phyloP scores from a whole-genome alignment of 2,113 vertebrate species.

The Gila orcuttii region DNA sequence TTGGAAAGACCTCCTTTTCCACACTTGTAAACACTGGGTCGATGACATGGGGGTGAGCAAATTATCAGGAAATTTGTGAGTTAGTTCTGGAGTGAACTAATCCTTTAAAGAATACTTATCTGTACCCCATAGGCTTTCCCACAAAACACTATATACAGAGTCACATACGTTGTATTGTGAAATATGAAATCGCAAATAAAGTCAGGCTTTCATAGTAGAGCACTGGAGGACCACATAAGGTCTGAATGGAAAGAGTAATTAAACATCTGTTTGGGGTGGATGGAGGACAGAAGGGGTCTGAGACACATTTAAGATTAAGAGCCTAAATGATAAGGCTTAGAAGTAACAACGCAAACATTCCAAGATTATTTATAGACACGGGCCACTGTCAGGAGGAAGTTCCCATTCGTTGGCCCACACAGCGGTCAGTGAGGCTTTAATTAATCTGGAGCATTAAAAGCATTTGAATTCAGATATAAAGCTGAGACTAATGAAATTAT shows the following conservation, averaged over 20 bases:
- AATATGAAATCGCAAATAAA: neutral
- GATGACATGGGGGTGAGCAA: too few relatives aligned
- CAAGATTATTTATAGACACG: constrained; percentile 31
- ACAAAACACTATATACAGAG: neutral
- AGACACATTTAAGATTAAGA: constrained; percentile 21
- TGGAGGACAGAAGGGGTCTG: constrained; percentile 19
- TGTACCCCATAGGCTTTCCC: neutral
- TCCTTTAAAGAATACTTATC: neutral
- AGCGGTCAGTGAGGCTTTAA: constrained; percentile 10
- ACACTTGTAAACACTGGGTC: too few relatives aligned
- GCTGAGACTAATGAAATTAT: neutral
- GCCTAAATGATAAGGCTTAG: constrained; percentile 25
- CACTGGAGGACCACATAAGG: neutral
- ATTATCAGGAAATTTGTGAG: too few relatives aligned
- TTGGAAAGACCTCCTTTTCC: too few relatives aligned
- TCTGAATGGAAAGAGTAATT: constrained; percentile 28
- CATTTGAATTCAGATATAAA: neutral
- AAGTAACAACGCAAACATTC: constrained; percentile 17
- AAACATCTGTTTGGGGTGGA: constrained; percentile 33
- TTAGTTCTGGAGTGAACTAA: too few relatives aligned
- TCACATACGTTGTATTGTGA: neutral
- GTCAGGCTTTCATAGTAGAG: neutral
- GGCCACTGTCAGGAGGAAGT: constrained; percentile 16
- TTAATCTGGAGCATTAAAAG: neutral
- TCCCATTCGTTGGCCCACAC: neutral